Conservation (phyloP, 1,140 invertebrate genomes). For the Sesamia nonagrioides region DNA sequence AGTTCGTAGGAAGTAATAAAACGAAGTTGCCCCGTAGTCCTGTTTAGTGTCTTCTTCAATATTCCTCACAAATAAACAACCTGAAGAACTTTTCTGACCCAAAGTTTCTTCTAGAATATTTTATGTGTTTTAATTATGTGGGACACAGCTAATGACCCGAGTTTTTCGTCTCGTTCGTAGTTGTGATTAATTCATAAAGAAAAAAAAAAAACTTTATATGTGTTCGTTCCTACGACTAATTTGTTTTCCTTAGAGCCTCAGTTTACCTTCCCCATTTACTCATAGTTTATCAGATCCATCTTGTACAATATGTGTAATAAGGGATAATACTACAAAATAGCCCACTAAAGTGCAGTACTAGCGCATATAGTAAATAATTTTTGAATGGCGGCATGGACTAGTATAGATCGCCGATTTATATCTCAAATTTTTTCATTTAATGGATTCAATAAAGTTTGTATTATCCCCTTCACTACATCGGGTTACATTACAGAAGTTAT, state of each 20-base stretch:
- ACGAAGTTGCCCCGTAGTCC: not conserved
- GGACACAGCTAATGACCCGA: not conserved
- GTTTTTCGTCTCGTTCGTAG: not conserved
- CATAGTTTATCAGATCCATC: not conserved
- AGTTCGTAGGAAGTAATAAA: constrained; percentile 30
- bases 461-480: too few relatives aligned
- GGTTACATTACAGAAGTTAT: too few relatives aligned
- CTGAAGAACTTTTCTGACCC: not conserved
- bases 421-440: too few relatives aligned
- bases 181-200: constrained; percentile 11
- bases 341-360: too few relatives aligned
- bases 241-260: not conserved
- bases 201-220: constrained; percentile 8
- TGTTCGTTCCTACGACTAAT: not conserved
- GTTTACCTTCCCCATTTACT: not conserved
- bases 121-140: constrained; percentile 24
- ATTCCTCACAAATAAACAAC: constrained; percentile 36
- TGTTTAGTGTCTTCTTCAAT: constrained; percentile 20
- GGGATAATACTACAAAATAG: too few relatives aligned
- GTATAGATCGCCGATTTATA: too few relatives aligned
- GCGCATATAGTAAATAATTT: too few relatives aligned
- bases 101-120: constrained; percentile 16
- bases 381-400: too few relatives aligned
- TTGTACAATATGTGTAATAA: not conserved
- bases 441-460: too few relatives aligned